Evolutionary conservation across 2,888 invertebrate species (phyloP).

Genomic region (Drosophila colorata): DNA sequence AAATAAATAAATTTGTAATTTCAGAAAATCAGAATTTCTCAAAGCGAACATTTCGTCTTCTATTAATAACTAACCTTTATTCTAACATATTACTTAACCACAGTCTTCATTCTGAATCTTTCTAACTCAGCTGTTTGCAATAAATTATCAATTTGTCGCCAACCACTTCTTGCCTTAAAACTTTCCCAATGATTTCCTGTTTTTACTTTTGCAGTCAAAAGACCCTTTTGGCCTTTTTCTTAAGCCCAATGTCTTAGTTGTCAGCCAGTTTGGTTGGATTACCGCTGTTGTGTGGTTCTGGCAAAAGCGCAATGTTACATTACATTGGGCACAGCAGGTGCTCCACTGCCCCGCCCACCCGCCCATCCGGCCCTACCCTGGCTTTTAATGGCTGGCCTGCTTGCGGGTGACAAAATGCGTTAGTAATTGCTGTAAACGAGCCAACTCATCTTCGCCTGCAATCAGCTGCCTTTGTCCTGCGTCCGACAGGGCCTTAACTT

Average conservation of each 20-base stretch:
- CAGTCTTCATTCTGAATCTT: too few relatives aligned
- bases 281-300: neutral
- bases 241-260: neutral
- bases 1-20: too few relatives aligned
- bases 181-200: too few relatives aligned
- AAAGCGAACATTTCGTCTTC: too few relatives aligned
- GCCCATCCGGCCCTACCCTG: neutral
- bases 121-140: too few relatives aligned
- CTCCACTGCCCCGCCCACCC: neutral
- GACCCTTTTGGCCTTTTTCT: neutral
- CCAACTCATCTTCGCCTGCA: constrained; percentile 58
- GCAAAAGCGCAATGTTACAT: constrained; percentile 34
- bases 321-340: constrained; percentile 68
- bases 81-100: too few relatives aligned
- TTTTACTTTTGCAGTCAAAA: too few relatives aligned
- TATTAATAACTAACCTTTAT: too few relatives aligned
- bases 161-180: too few relatives aligned
- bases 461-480: constrained; percentile 67
- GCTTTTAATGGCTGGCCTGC: neutral
- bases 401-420: constrained; percentile 71
- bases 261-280: neutral
- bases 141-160: too few relatives aligned
- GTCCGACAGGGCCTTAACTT: constrained; percentile 53
- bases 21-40: too few relatives aligned
- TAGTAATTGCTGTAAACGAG: constrained; percentile 72